A percentile compares a stretch with the other conserved stretches of the same genome.
Evolutionary conservation across 2,113 vertebrate species (phyloP).

Genomic region (Forbesichthys agassizii): DNA sequence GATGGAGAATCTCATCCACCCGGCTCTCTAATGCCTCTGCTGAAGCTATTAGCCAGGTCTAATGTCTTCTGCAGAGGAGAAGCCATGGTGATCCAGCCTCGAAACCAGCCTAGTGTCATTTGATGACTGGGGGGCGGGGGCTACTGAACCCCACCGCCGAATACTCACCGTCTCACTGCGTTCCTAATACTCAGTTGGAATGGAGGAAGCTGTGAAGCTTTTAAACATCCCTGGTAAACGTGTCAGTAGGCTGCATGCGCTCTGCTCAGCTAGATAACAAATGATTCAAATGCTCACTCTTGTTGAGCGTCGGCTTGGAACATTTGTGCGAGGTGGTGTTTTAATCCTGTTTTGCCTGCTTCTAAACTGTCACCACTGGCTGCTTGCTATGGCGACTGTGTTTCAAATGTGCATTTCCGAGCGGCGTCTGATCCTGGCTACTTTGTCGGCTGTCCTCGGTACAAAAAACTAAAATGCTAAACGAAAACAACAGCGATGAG

Average conservation of each 20-base stretch:
- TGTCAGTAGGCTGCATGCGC: background rate
- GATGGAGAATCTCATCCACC: slow-evolving; percentile 41
- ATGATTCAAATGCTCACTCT: background rate
- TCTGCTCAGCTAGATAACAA: background rate
- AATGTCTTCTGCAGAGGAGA: slow-evolving; percentile 45
- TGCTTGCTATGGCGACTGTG: background rate
- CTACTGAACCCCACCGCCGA: background rate
- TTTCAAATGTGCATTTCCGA: background rate
- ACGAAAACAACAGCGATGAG: background rate
- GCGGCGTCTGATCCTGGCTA: background rate
- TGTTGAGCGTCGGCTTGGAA: background rate
- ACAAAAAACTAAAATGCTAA: background rate
- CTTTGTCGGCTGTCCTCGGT: background rate
- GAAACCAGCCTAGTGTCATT: slow-evolving; percentile 22
- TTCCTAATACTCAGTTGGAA: background rate
- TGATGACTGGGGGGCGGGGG: slow-evolving; percentile 9
- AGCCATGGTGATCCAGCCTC: slow-evolving; percentile 16
- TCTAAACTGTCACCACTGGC: background rate
- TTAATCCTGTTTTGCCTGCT: background rate
- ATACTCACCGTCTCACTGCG: slow-evolving; percentile 1
- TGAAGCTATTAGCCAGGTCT: slow-evolving; percentile 38
- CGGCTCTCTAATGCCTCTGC: slow-evolving; percentile 44
- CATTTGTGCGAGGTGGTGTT: background rate
- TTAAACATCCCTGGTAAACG: background rate
- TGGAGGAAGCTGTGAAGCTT: background rate